A percentile compares a stretch with the other conserved stretches of the same genome.
These are phyloP conservation scores for Drosophila peninsularis DNA, from an alignment of 2,888 invertebrate genomes.

Conservation along the genomic window DNA sequence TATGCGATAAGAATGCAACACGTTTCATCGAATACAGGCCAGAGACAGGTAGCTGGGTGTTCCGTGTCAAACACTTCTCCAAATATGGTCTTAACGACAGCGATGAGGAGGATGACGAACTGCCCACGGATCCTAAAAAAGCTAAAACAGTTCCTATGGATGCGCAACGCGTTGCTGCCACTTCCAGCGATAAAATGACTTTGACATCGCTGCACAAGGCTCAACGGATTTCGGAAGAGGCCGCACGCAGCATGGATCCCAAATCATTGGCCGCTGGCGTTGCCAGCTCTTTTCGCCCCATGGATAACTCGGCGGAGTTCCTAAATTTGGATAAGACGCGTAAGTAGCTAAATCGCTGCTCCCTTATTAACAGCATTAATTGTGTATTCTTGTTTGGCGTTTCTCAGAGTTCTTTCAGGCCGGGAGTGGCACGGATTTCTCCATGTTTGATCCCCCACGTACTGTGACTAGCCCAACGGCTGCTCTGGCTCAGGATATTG, in stretches of 20 bases:
- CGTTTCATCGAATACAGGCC: slow-evolving; percentile 97
- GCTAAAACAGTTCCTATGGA: slow-evolving; percentile 71
- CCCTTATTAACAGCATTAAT: not conserved
- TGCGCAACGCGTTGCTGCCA: slow-evolving; percentile 32
- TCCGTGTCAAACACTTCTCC: slow-evolving; percentile 96
- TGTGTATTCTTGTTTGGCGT: not conserved
- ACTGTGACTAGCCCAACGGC: slow-evolving; percentile 87
- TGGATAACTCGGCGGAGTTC: slow-evolving; percentile 81
- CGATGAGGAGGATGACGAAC: slow-evolving; percentile 95
- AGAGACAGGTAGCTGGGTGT: slow-evolving; percentile 98
- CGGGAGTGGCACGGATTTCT: slow-evolving; percentile 68
- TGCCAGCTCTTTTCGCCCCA: slow-evolving; percentile 64
- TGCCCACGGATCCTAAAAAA: slow-evolving; percentile 84
- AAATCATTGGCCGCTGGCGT: slow-evolving; percentile 56
- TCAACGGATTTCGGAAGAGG: slow-evolving; percentile 73
- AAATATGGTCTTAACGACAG: slow-evolving; percentile 96
- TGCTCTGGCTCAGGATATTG: slow-evolving; percentile 87
- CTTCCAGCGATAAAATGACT: slow-evolving; percentile 59
- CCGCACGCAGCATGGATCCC: slow-evolving; percentile 70
- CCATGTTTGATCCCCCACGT: slow-evolving; percentile 70
- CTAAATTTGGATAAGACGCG: slow-evolving; percentile 82
- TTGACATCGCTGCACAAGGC: slow-evolving; percentile 63
- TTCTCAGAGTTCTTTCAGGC: slow-evolving; percentile 78
- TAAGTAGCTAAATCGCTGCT: slow-evolving; percentile 33
- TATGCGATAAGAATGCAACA: slow-evolving; percentile 94